A percentile compares a stretch with the other conserved stretches of the same genome.
These are phyloP conservation scores for Schlechtendalia chinensis DNA, from an alignment of 1,140 invertebrate genomes.

Conservation along the genomic window DNA sequence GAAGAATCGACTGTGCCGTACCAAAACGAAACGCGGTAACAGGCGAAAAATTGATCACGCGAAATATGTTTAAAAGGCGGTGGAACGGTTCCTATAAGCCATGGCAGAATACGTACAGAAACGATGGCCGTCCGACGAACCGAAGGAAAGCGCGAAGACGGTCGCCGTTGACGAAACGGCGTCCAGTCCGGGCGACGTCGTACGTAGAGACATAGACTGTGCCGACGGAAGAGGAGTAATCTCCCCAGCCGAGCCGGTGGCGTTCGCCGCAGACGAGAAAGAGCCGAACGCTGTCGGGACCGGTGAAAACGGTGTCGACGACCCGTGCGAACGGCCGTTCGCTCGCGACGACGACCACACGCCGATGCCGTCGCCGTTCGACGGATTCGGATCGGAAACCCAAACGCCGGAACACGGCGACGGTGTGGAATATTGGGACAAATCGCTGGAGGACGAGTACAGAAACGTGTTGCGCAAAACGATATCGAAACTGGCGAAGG, in stretches of 20 bases:
- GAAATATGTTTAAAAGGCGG: not conserved
- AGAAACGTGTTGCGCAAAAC: constrained; percentile 26
- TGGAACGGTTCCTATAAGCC: not conserved
- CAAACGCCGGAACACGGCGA: not conserved
- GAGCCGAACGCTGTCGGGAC: no score
- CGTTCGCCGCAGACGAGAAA: not conserved
- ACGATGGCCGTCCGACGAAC: not conserved
- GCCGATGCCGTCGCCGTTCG: constrained; percentile 3
- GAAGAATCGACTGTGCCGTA: not conserved
- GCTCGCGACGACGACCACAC: not conserved
- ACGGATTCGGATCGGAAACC: not conserved
- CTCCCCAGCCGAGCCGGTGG: no score
- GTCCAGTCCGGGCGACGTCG: not conserved
- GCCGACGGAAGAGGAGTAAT: no score
- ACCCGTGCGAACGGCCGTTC: no score
- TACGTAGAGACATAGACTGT: no score
- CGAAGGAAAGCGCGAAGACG: not conserved
- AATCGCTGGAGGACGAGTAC: constrained; percentile 31
- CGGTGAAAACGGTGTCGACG: no score
- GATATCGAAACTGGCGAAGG: constrained; percentile 8
- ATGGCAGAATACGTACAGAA: not conserved
- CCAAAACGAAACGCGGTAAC: no score
- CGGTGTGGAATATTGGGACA: constrained; percentile 13
- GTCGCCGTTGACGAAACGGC: not conserved
- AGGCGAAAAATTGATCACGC: not conserved